Conservation (phyloP, 2,888 invertebrate species). For the Epinotia nisella region DNA sequence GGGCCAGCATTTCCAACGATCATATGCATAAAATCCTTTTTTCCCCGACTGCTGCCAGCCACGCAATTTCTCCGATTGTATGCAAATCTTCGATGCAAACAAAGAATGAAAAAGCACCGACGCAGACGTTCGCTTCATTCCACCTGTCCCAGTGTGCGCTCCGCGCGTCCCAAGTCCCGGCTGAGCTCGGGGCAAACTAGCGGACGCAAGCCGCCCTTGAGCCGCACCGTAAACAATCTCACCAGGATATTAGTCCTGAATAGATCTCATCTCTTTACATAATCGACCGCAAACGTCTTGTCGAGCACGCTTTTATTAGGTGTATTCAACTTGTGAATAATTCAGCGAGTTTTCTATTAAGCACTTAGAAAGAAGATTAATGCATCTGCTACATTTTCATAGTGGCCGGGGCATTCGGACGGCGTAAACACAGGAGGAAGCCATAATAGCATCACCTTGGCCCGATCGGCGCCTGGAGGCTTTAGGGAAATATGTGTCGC, state of each 20-base stretch:
- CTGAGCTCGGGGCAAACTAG: slow-evolving; percentile 66
- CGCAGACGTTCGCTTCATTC: slow-evolving; percentile 70
- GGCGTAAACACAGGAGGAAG: slow-evolving; percentile 59
- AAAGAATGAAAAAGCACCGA: slow-evolving; percentile 80
- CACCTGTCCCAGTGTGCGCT: slow-evolving; percentile 64
- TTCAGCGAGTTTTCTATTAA: slow-evolving; percentile 77
- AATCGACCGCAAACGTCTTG: slow-evolving; percentile 71
- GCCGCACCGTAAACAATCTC: slow-evolving; percentile 66
- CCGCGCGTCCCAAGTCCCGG: slow-evolving; percentile 58
- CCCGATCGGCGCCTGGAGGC: slow-evolving; percentile 54
- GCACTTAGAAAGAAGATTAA: slow-evolving; percentile 76
- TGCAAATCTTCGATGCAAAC: slow-evolving; percentile 81
- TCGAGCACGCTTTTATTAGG: slow-evolving; percentile 77
- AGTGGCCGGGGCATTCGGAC: slow-evolving; percentile 60
- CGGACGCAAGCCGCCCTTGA: slow-evolving; percentile 63
- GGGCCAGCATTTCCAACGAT: slow-evolving; percentile 59
- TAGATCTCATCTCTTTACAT: slow-evolving; percentile 77
- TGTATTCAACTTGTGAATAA: slow-evolving; percentile 74
- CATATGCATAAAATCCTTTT: slow-evolving; percentile 73
- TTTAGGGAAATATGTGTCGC: slow-evolving; percentile 48
- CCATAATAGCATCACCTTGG: slow-evolving; percentile 67
- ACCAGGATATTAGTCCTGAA: slow-evolving; percentile 74
- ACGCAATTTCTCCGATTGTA: slow-evolving; percentile 82
- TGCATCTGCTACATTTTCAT: slow-evolving; percentile 74
- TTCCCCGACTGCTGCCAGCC: slow-evolving; percentile 66